These are phyloP conservation scores for Chironomus striatipennis DNA, from an alignment of 1,140 invertebrate species.

Conservation along the genomic window DNA sequence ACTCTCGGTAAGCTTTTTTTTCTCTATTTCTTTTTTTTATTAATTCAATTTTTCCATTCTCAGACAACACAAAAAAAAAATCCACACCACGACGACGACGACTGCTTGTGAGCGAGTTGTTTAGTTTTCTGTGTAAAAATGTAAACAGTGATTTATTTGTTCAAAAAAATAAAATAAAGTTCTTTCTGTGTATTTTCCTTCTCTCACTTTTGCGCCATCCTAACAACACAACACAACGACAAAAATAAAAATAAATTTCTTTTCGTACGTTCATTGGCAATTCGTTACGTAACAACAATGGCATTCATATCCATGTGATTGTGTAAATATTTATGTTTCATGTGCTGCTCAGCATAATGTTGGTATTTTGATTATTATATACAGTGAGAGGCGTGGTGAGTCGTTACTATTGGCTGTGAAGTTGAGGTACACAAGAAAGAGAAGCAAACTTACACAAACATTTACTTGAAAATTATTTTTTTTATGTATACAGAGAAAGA, in stretches of 20 bases:
- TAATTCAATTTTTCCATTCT: background rate
- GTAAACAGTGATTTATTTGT: slow-evolving; percentile 23
- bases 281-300: slow-evolving; percentile 22
- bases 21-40: slow-evolving; percentile 5
- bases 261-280: background rate
- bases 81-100: too few relatives aligned
- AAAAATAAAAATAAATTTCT: background rate
- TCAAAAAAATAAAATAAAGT: background rate
- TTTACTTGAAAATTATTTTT: slow-evolving; percentile 15
- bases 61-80: background rate
- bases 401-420: background rate
- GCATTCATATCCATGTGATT: slow-evolving; percentile 3
- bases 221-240: background rate
- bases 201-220: background rate
- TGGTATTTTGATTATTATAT: slow-evolving; percentile 5
- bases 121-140: background rate
- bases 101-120: background rate
- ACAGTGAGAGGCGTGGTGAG: background rate
- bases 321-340: slow-evolving; percentile 20
- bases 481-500: background rate
- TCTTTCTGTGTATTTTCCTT: background rate
- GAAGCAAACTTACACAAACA: slow-evolving; percentile 1
- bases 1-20: background rate
- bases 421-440: background rate
- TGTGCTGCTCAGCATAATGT: slow-evolving; percentile 3